Base-by-base conservation (phyloP, 2,888 invertebrate species). In the Conops quadrifasciatus region DNA sequence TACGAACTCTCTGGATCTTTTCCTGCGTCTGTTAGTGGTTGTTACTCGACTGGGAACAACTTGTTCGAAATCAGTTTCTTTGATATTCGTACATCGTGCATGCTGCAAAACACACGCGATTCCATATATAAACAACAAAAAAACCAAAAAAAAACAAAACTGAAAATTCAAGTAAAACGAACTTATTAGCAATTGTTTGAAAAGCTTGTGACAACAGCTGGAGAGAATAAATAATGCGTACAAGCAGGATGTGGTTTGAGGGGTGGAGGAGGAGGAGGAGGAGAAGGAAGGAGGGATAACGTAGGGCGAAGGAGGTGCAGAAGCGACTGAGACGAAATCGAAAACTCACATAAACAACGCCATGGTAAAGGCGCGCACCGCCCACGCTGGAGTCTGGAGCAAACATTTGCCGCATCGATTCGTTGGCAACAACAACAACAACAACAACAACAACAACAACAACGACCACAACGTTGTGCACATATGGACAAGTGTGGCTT, bases 111-210 rank as follows among this genome's bases (percentile, higher is more conserved):
- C 36, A 36, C 36, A 36, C 36, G 36, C 36, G 5, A 36, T 36
- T 36, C 36, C 9, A 36, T 9, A n/a, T n/a, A n/a, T n/a, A n/a
- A n/a, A 36, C 5, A 4, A 9, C 9, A 36, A 36, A 36, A 36
- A 36, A 36, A 36, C 36, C 36, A 43, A 16, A 67, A 45, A 58
- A 24, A 56, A 43, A 15, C 7, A 56, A 43, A 56, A 64, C 11
- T n/a, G 19, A 67, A 47, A 59, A 56, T 36, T 45, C 58, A 67
- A 59, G 45, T 16, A 28, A 67, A 19, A 16, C 47, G 19, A 26
- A 59, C 21, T 68, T 68, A 68, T 68, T 62, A 49, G 68, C 62
- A 62, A 49, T 60, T 68, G 68, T 68, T 68, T 30, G 51, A 28
- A 9, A 36, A 56, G 59, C 67, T 58, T 43, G 36, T 43, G 59